Evolutionary conservation across 1,140 invertebrate genomes (phyloP), one percentile per base, ranked within the genome.

Genomic region (Procambarus virginalis): DNA sequence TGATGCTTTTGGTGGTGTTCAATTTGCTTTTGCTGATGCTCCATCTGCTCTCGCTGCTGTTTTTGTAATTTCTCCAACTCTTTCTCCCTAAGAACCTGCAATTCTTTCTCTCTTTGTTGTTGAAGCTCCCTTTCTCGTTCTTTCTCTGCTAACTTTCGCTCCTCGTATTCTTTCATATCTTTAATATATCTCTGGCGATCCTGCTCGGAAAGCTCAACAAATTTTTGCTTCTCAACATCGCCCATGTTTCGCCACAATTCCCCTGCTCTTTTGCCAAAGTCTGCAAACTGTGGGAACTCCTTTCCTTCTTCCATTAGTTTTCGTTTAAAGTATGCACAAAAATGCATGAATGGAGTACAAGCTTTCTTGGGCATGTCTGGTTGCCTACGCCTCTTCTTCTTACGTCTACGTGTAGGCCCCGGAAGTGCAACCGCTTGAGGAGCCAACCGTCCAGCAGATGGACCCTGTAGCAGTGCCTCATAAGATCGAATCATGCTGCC

Each of bases 331-430:
- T 92, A 92, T 80, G 92, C 90, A 85, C 92, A 92, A 73, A 92
- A 92, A 78, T 92, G 92, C 92, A 92, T 92, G 70, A 92, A 92
- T 55, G 92, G 92, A 51, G 92, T 92, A 78, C 92, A 92, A 22
- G 92, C 92, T 87, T 92, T 92, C 79, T 91, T 92, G 68, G 92
- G 92, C 92, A 92, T 92, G 90, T 92, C 92, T 48, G 92, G 92
- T 91, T 92, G 92, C 79, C 92, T 89, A 49, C 92, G 90, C 87
- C 92, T 92, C 90, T 92, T 92, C 90, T 92, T 92, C 86, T 92
- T 92, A 22, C 92, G 89, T 86, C 92, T 89, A 55, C 92, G 85
- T 84, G 92, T 92, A 75, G 92, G 92, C 17, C 92, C 92, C 8
- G 92, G 92, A 75, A 91, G 86, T 55, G 90, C 84, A 46, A 91